phyloP scores from a whole-genome alignment of 2,797 vertebrate species.

The Malurus splendens region DNA sequence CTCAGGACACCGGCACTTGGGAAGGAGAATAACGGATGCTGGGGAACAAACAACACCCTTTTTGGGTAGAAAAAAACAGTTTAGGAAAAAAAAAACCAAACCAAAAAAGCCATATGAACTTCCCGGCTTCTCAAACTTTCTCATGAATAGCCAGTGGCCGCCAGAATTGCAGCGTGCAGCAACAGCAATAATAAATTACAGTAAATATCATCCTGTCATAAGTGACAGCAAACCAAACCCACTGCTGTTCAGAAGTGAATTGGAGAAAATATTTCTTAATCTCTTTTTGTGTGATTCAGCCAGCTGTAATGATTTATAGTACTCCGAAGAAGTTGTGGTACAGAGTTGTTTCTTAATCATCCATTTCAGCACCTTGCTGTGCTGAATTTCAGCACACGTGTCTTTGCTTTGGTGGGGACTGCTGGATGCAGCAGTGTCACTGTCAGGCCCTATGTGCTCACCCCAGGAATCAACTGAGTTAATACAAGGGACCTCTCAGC shows the following conservation, averaged over 20 bases:
- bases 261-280: slow-evolving; percentile 51
- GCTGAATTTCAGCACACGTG: not conserved
- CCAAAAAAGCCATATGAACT: not conserved
- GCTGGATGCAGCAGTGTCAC: not conserved
- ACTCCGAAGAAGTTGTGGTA: not conserved
- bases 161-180: not conserved
- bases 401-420: not conserved
- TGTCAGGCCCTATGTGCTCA: accelerated
- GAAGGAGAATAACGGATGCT: not conserved
- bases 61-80: not conserved
- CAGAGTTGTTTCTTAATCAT: slow-evolving; percentile 21
- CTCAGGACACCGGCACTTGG: not conserved
- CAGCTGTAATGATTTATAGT: slow-evolving; percentile 41
- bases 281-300: slow-evolving; percentile 32
- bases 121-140: not conserved
- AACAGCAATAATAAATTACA: slow-evolving; percentile 32
- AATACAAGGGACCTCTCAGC: not conserved
- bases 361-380: not conserved
- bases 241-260: slow-evolving; percentile 52
- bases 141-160: not conserved
- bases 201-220: slow-evolving; percentile 38
- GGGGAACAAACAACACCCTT: not conserved
- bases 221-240: slow-evolving; percentile 50
- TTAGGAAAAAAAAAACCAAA: not conserved
- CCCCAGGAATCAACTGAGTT: not conserved